These are phyloP conservation scores for Mimachlamys varia DNA, from an alignment of 2,888 invertebrate genomes.

Conservation along the genomic window DNA sequence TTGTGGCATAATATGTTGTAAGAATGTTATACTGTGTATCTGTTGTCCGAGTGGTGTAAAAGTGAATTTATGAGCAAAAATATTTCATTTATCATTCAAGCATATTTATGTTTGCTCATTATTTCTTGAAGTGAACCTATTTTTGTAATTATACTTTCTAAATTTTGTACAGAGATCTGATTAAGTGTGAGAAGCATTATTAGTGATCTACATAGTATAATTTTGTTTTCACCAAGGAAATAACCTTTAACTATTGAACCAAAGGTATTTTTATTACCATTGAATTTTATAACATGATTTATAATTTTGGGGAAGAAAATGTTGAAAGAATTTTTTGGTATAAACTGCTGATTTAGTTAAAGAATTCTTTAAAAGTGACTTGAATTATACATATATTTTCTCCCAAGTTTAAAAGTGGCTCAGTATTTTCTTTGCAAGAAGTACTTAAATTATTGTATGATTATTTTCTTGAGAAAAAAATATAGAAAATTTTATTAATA, in stretches of 20 bases:
- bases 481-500: constrained; percentile 20
- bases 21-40: neutral
- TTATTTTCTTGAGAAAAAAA: neutral
- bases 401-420: constrained; percentile 1
- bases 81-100: neutral
- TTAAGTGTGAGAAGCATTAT: neutral
- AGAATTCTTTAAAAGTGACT: neutral
- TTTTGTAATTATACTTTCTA: constrained; percentile 21
- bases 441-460: neutral
- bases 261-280: constrained; percentile 6
- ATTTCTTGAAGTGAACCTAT: neutral
- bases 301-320: neutral
- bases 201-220: neutral
- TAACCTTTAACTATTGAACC: neutral
- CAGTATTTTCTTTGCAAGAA: constrained; percentile 5
- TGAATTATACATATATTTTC: neutral
- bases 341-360: neutral
- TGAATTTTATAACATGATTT: neutral
- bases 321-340: neutral
- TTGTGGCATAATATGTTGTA: constrained; percentile 31
- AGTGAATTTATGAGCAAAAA: neutral
- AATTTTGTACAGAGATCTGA: constrained; percentile 6
- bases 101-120: constrained; percentile 16
- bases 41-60: neutral
- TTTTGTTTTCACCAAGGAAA: neutral